Evolutionary conservation across 2,888 invertebrate genomes (phyloP).

Genomic region (Agapetus fuscipes): DNA sequence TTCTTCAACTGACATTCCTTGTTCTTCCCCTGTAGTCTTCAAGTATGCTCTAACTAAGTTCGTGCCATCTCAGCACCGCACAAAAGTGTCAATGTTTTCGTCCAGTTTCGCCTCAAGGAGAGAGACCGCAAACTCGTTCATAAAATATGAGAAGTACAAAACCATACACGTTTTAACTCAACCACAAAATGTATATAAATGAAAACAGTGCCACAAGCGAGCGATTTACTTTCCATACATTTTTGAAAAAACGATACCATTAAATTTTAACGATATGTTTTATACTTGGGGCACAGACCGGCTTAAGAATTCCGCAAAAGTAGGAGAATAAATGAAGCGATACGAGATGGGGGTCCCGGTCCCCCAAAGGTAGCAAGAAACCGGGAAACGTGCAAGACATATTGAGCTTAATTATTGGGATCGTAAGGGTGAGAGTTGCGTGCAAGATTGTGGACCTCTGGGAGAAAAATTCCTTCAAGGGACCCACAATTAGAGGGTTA

Average conservation of each 20-base stretch:
- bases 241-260: not conserved
- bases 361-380: conserved; percentile 11
- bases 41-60: too few species aligned
- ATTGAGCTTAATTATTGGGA: conserved; percentile 11
- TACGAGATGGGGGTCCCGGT: conserved; percentile 3
- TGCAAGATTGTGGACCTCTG: too few species aligned
- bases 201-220: too few species aligned
- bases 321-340: conserved; percentile 20
- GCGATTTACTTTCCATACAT: too few species aligned
- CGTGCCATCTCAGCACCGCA: too few species aligned
- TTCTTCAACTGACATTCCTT: too few species aligned
- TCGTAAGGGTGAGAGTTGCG: conserved; percentile 1
- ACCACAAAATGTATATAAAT: not conserved
- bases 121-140: not conserved
- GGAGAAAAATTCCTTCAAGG: too few species aligned
- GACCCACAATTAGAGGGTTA: too few species aligned
- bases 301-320: conserved; percentile 21
- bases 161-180: not conserved
- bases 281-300: too few species aligned
- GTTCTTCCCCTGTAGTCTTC: too few species aligned
- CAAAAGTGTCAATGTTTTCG: too few species aligned
- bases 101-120: not conserved
- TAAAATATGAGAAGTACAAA: not conserved
- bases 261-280: too few species aligned
- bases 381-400: conserved; percentile 4